These are phyloP conservation scores for Oriolus oriolus DNA, from an alignment of 2,113 vertebrate species.

Conservation along the genomic window DNA sequence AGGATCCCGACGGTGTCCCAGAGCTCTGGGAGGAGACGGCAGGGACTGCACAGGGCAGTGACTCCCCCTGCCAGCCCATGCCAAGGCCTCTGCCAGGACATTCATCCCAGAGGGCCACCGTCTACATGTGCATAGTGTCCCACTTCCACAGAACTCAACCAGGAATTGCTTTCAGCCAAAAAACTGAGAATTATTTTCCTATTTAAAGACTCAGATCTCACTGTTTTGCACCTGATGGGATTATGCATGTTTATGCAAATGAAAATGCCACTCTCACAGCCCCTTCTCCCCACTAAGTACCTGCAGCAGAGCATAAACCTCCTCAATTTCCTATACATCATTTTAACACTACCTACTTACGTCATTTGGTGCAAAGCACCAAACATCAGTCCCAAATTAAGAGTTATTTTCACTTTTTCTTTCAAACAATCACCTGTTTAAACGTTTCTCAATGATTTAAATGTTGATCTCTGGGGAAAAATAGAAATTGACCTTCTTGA, in stretches of 20 bases:
- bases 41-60: background rate
- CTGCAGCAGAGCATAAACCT: background rate
- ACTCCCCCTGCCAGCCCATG: background rate
- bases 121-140: accelerated
- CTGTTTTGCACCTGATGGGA: background rate
- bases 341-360: background rate
- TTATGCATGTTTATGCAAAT: background rate
- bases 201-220: background rate
- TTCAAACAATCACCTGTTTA: background rate
- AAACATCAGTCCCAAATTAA: background rate
- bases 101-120: background rate
- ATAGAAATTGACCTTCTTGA: background rate
- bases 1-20: accelerated
- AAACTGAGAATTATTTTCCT: background rate
- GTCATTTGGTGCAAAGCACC: background rate
- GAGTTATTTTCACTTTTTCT: background rate
- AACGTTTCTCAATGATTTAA: background rate
- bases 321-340: background rate
- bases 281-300: background rate
- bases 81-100: background rate
- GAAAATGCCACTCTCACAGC: background rate
- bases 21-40: background rate
- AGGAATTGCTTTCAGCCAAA: background rate
- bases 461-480: background rate
- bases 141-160: background rate